Evolutionary conservation across 2,113 vertebrate genomes (phyloP).

Genomic region (crab-eating macaque (Macaca fascicularis)): T2T-MFA8v1.1 NC_088388.1:11666001-11666500

Average conservation of each 20-base stretch:
- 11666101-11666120: not conserved
- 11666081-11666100: no score
- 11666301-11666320: not conserved
- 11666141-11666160: no score
- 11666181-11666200: not conserved
- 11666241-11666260: not conserved
- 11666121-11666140: not conserved
- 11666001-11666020: no score
- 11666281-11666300: not conserved
- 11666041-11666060: no score
- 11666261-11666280: not conserved
- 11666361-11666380: not conserved
- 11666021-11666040: no score
- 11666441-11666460: not conserved
- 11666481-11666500: not conserved
- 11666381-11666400: not conserved
- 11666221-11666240: not conserved
- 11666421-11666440: not conserved
- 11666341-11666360: not conserved
- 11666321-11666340: not conserved
- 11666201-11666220: not conserved
- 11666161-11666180: no score
- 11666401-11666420: not conserved
- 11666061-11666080: no score
- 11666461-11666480: not conserved